Percentiles rank a stretch among this genome's conserved stretches.
Conservation (phyloP, 2,888 invertebrate species). For the Aproaerema taeniolella region DNA sequence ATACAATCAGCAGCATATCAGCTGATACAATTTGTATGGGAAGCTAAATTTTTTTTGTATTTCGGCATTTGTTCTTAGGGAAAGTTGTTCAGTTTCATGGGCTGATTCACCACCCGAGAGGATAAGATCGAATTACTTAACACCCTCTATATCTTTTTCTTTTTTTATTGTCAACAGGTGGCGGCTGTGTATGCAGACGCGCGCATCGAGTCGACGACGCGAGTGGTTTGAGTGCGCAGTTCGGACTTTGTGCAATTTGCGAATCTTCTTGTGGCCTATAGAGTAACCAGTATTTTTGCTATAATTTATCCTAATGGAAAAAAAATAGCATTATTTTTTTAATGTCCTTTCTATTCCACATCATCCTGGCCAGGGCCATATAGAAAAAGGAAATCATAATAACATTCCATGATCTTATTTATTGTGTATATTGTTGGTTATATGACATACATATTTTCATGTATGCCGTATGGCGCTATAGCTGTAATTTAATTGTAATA, state of each 20-base stretch:
- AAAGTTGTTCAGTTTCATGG: no score
- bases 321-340: conserved; percentile 63
- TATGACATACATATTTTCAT: conserved; percentile 71
- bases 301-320: conserved; percentile 65
- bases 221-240: conserved; percentile 38
- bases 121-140: no score
- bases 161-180: not conserved
- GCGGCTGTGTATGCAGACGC: no score
- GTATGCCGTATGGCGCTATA: conserved; percentile 57
- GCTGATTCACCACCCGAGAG: no score
- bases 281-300: conserved; percentile 74
- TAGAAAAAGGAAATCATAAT: conserved; percentile 56
- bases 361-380: conserved; percentile 38
- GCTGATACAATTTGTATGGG: no score
- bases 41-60: no score
- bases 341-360: conserved; percentile 49
- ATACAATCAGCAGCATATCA: no score
- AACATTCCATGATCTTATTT: conserved; percentile 77
- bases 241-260: conserved; percentile 13
- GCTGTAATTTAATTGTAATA: conserved; percentile 55
- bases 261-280: conserved; percentile 44
- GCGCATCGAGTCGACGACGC: no score
- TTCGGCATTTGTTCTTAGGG: no score
- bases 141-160: no score
- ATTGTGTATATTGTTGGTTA: conserved; percentile 72